phyloP scores from a whole-genome alignment of 2,113 vertebrate species.

The Lota lota region DNA sequence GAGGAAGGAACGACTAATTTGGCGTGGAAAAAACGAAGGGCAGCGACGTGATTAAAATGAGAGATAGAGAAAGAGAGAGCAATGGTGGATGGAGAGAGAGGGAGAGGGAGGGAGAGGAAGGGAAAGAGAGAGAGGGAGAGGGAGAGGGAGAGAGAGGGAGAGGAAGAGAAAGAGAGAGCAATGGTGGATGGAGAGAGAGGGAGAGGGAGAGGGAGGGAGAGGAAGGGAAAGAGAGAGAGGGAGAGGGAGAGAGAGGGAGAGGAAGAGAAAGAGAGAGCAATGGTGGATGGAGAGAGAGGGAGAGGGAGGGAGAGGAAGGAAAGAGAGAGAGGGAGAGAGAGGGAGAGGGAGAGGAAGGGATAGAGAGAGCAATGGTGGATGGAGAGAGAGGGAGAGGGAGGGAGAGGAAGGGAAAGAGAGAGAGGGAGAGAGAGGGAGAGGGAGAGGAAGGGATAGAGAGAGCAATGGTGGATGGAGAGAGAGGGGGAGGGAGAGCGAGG shows the following conservation, averaged over 20 bases:
- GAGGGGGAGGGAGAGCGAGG: neutral
- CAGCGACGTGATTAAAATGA: too few relatives aligned
- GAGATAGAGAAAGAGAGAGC: neutral
- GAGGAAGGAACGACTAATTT: too few relatives aligned
- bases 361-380: neutral
- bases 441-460: neutral
- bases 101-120: neutral
- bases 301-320: neutral
- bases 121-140: neutral
- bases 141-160: neutral
- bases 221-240: neutral
- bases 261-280: neutral
- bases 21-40: too few relatives aligned
- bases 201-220: neutral
- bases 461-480: neutral
- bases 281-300: neutral
- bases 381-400: conserved; percentile 5
- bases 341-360: neutral
- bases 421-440: neutral
- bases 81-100: conserved; percentile 1
- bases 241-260: neutral
- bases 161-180: neutral
- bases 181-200: conserved; percentile 1
- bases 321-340: neutral
- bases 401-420: neutral